phyloP scores from a whole-genome alignment of 2,113 vertebrate genomes.

The Psilopogon haemacephalus region DNA sequence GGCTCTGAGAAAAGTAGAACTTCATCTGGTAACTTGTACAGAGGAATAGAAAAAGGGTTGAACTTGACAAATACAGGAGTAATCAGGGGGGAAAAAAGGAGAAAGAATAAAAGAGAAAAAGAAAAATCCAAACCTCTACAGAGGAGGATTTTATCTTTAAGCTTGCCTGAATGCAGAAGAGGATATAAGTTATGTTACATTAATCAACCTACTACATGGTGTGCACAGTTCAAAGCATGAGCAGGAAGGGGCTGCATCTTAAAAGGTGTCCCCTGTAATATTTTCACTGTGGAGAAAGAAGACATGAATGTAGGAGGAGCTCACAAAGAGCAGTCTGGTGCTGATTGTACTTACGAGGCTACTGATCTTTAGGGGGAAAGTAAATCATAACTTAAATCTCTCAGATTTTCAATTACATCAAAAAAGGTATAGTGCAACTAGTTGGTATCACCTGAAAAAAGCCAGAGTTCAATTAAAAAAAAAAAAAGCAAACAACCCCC shows the following conservation, averaged over 20 bases:
- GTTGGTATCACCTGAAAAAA: not conserved
- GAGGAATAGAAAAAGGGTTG: not conserved
- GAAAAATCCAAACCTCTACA: not conserved
- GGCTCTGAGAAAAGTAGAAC: constrained; percentile 21
- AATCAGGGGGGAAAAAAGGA: not conserved
- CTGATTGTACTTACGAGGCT: not conserved
- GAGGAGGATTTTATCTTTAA: not conserved
- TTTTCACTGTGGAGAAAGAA: not conserved
- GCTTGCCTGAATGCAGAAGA: not conserved
- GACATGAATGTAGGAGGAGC: not conserved
- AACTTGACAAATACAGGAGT: not conserved
- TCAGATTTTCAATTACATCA: not conserved
- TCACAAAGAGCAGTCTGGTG: not conserved
- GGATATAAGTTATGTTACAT: not conserved
- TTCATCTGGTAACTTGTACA: not conserved
- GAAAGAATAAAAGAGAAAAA: not conserved
- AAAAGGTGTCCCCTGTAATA: not conserved
- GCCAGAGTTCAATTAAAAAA: not conserved
- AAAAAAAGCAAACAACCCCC: not conserved
- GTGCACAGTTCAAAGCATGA: not conserved
- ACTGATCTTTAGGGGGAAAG: not conserved
- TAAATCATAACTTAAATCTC: not conserved
- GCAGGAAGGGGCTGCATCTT: not conserved
- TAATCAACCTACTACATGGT: not conserved
- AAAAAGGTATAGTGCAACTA: not conserved